Evolutionary conservation across 2,797 vertebrate genomes (phyloP).

Genomic region (Neosalanx taihuensis): DNA sequence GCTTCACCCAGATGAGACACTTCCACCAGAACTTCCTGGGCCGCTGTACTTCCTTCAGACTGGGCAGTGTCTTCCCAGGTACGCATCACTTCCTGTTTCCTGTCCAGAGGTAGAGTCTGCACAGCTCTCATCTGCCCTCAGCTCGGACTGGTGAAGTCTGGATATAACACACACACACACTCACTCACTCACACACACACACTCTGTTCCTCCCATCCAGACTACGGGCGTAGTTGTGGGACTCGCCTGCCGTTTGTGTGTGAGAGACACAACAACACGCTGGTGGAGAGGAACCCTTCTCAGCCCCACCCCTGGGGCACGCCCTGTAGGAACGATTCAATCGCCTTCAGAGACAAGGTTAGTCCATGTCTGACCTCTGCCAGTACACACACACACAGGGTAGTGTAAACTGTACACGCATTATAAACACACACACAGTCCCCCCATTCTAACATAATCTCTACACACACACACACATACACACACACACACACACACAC

Average conservation of each 20-base stretch:
- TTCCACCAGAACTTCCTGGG: constrained; percentile 36
- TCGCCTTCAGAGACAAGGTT: constrained; percentile 88
- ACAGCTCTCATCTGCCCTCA: too few relatives aligned
- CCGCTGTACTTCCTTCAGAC: too few relatives aligned
- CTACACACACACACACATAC: background rate
- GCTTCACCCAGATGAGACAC: constrained; percentile 57
- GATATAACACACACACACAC: background rate
- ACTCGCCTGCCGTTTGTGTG: constrained; percentile 82
- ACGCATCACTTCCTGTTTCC: background rate
- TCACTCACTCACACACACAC: constrained; percentile 2
- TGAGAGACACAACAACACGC: constrained; percentile 81
- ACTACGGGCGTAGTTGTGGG: constrained; percentile 42
- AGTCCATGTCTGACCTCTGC: constrained; percentile 9
- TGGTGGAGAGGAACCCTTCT: constrained; percentile 76
- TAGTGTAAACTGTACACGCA: too few relatives aligned
- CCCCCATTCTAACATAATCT: too few relatives aligned
- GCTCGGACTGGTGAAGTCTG: too few relatives aligned
- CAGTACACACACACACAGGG: too few relatives aligned
- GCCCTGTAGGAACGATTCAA: constrained; percentile 67
- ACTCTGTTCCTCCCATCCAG: constrained; percentile 42
- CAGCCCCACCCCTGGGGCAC: constrained; percentile 61
- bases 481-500: too few relatives aligned
- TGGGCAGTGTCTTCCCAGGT: constrained; percentile 45
- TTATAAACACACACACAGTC: background rate
- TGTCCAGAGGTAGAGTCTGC: too few relatives aligned